Conservation (phyloP, 2,888 invertebrate genomes). For the Stictocephala bisonia region DNA sequence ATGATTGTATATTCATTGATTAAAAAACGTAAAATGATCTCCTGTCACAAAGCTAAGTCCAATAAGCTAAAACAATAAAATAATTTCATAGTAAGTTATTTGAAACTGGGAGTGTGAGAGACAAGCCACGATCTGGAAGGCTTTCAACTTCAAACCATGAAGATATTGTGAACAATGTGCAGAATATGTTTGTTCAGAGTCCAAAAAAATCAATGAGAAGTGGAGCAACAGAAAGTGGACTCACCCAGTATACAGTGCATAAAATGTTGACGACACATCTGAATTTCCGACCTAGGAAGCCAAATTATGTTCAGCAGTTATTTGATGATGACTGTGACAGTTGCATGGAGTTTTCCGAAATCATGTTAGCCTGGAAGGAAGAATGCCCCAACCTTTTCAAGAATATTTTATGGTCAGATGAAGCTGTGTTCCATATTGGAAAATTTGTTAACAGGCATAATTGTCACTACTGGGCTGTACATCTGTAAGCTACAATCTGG, state of each 20-base stretch:
- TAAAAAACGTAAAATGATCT: too few relatives aligned
- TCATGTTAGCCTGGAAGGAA: conserved; percentile 33
- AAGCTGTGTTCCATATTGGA: conserved; percentile 19
- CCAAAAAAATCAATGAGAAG: too few relatives aligned
- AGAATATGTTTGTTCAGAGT: too few relatives aligned
- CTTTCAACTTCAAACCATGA: background rate
- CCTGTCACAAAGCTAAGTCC: too few relatives aligned
- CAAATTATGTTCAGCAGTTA: conserved; percentile 26
- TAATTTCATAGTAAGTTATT: background rate
- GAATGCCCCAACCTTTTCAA: background rate
- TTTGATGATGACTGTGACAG: conserved; percentile 20
- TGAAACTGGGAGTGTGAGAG: conserved; percentile 19
- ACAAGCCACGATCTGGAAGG: conserved; percentile 20
- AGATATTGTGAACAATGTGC: background rate
- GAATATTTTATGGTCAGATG: conserved; percentile 26
- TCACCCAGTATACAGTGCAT: too few relatives aligned
- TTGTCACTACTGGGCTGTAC: conserved; percentile 3
- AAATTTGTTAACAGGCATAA: conserved; percentile 10
- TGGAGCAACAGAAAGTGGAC: too few relatives aligned
- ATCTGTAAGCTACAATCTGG: too few relatives aligned
- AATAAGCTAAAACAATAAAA: too few relatives aligned
- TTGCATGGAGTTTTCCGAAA: conserved; percentile 16
- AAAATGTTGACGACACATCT: conserved; percentile 14
- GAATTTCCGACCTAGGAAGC: conserved; percentile 14
- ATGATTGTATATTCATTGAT: too few relatives aligned